Base-by-base conservation (phyloP, 2,888 invertebrate species). In the Drosophila merina region DNA sequence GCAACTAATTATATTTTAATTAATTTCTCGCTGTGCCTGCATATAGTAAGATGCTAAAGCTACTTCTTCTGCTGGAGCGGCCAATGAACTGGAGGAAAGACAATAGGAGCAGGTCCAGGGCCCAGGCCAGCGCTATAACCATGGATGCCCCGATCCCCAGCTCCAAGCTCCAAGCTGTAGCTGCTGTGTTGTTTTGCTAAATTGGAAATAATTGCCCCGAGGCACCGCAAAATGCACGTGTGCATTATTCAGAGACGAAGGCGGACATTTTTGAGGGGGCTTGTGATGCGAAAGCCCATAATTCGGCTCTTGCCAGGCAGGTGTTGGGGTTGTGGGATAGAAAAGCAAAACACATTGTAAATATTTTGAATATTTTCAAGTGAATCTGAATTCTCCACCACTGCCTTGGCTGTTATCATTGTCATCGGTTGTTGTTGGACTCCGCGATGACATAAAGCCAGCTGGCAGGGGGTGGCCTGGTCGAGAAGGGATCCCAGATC, bases 121-220 rank as follows among this genome's bases (percentile, higher is more conserved):
- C 52, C 56, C 44, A 42, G 20, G 20, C 20, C 20, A 20, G 20
- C 0, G 14, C 14, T 14, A 14, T 14, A 14, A 14, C 14, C 14
- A 14, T 14, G 14, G 14, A 20, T 20, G 33, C 49, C 45, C 48
- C 4, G 44, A 55, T 55, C 49, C 31, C 14, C 12, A 26, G 26
- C 20, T 20, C 20, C 20, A 20, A 20, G 40, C 14, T 40, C 7
- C n/a, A 40, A 12, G 40, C 3, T 71, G 30, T 38, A 51, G 76
- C 64, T 74, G 75, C 69, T 85, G 74, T 77, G 80, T 84, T 82
- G 81, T 82, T 72, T 77, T 75, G 86, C 87, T 85, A 85, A 86
- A 86, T 86, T 83, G 86, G 83, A 86, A 87, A 87, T 86, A 87
- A 86, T 86, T 87, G 85, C 87, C 75, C 74, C 64, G 76, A 57